Conservation (phyloP, 2,797 vertebrate genomes). For the Triplophysa bombifrons region DNA sequence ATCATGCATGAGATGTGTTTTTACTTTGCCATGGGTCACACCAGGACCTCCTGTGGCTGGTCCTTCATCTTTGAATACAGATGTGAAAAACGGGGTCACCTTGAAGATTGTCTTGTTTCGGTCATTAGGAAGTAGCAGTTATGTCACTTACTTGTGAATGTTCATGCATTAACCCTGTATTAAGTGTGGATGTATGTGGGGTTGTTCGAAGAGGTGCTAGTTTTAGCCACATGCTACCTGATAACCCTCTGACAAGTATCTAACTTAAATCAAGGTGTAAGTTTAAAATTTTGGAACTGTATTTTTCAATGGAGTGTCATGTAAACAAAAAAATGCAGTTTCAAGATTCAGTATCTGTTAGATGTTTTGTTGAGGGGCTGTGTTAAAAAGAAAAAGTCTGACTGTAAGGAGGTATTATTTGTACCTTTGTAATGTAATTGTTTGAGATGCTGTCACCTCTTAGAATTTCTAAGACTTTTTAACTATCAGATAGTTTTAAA, state of each 20-base stretch:
- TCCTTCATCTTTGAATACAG: neutral
- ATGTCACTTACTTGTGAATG: conserved; percentile 14
- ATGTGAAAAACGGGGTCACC: conserved; percentile 10
- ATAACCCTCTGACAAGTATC: neutral
- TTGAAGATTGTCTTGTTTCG: neutral
- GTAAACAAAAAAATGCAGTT: no score
- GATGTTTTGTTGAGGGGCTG: no score
- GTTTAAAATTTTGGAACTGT: no score
- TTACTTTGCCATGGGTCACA: neutral
- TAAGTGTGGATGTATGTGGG: conserved; percentile 11
- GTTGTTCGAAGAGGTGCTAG: conserved; percentile 1
- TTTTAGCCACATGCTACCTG: conserved; percentile 31
- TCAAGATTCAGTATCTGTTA: no score
- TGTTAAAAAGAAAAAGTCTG: no score
- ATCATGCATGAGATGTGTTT: conserved; percentile 21
- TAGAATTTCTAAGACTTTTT: no score
- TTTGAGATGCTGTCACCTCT: no score
- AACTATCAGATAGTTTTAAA: no score
- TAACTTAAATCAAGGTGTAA: no score
- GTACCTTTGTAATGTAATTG: no score
- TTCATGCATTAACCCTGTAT: conserved; percentile 19
- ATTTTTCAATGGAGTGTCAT: no score
- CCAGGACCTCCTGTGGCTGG: conserved; percentile 27
- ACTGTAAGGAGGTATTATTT: no score
- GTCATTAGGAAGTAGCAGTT: neutral